Base-by-base conservation (phyloP, 2,797 vertebrate species). In the Sebastes variabilis region DNA sequence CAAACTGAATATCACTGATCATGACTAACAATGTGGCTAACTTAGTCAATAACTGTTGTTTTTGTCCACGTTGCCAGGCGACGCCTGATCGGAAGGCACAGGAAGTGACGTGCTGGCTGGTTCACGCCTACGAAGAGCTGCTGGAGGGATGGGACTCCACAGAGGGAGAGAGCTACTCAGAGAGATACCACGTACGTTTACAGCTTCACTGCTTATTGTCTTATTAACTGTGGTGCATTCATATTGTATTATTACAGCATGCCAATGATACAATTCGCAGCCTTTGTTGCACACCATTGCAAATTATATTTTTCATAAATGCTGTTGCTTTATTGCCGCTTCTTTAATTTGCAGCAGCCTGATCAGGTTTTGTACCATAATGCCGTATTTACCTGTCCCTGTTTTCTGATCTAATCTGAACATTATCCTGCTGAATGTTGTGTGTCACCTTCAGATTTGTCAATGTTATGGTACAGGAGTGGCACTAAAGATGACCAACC, bases 91-190 rank as follows among this genome's bases (percentile, higher is more conserved):
- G 85, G 16, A 97, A 96, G 90, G 90, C 94, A 1, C 95, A 93
- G 88, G 97, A 98, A 75, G 95, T 97, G 36, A 77, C 95, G 6
- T 93, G 82, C 77, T 99, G 98, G 98, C 88, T 99, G 85, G 73
- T 76, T 70, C 92, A 94, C 55, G 97, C 98, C 75, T 95, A 97
- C 79, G 78, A 97, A 55, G 97, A 97, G 78, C 94, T 99, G 14
- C 90, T 95, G 82, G 94, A 97, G 76, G 93, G 96, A 10, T 95
- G 96, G 93, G 79, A 93, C 24, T 97, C 96, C 83, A 96, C 96
- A 1, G 96, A 96, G 84, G 96, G 94, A 14, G 95, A 96, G 86
- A 94, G 95, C 8, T 97, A 97, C 84, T 95, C 92, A 1, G 95
- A 97, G 84, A 96, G 97, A 91, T 97, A 94, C 89, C 95, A 97